Conservation (phyloP, 2,888 invertebrate genomes). For the Calliopum simillimum region DNA sequence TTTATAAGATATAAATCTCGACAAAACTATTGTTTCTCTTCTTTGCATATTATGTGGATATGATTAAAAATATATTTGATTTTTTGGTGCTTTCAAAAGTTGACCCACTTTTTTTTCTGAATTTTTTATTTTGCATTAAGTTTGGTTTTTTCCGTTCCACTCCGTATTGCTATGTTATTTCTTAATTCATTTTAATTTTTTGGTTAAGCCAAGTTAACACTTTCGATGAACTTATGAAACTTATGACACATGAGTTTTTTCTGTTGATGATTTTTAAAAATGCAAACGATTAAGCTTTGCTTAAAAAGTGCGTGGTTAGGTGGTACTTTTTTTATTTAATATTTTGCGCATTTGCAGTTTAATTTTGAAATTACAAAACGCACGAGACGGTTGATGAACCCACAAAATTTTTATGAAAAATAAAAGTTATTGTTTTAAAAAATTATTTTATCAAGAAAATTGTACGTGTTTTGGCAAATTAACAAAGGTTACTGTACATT, state of each 20-base stretch:
- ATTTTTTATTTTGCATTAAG: no score
- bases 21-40: no score
- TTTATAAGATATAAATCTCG: no score
- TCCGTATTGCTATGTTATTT: no score
- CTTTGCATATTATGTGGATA: no score
- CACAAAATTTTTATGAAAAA: background rate
- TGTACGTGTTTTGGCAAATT: no score
- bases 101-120: no score
- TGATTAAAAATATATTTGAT: no score
- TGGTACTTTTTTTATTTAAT: background rate
- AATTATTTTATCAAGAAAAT: no score
- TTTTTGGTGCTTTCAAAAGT: no score
- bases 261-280: background rate
- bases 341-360: background rate
- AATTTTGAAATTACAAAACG: background rate
- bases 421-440: background rate
- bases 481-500: no score
- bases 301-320: constrained; percentile 1
- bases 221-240: background rate
- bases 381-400: background rate
- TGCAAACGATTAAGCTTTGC: background rate
- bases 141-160: no score
- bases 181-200: background rate
- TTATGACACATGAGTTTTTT: background rate
- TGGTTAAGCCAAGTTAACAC: background rate